Evolutionary conservation across 2,113 vertebrate genomes (phyloP), one percentile per base, ranked within the genome.

Genomic region (Rhynchomys soricoides): DNA sequence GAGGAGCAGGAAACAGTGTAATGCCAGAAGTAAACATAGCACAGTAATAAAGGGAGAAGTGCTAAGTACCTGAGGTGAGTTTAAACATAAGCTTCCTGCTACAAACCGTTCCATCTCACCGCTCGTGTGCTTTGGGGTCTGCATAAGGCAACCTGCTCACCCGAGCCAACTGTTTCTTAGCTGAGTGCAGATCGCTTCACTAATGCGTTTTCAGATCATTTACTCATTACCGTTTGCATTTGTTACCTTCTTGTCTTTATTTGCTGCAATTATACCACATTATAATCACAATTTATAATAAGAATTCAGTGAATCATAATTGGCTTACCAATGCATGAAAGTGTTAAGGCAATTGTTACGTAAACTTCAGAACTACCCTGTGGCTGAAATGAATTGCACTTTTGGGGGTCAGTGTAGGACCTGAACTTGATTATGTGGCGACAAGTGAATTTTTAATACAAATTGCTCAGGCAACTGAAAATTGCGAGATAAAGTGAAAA

Each of bases 201-300:
- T 90, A 89, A 79, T 31, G 17, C 37, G 43, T 74, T 94, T 96
- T 81, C 74, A 87, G 40, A 31, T 83, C 74, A 87, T 94, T 94
- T 64, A 70, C 75, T 82, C 70, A 10, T 90, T 77, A 88, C n/a
- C 71, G 37, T 66, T 86, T 90, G 77, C 52, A 82, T 79, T 90
- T 74, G 40, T 91, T 91, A 82, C 55, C 78, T 89, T 83, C 52
- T 62, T 89, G 83, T 43, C 82, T 93, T 94, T 93, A 64, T 95
- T 83, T 91, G 92, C 71, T 86, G 24, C 73, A 89, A 96, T 83
- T 86, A 95, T 26, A 70, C 15, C 90, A 22, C 59, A 88, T 71
- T 94, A 93, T 90, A 90, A 79, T 71, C 11, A 19, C 74, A 81
- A 66, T 79, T 94, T 93, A 57, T 93, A 75, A 94, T 89, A 86